phyloP scores from a whole-genome alignment of 2,888 invertebrate genomes.

The Cheilosia vernalis region DNA sequence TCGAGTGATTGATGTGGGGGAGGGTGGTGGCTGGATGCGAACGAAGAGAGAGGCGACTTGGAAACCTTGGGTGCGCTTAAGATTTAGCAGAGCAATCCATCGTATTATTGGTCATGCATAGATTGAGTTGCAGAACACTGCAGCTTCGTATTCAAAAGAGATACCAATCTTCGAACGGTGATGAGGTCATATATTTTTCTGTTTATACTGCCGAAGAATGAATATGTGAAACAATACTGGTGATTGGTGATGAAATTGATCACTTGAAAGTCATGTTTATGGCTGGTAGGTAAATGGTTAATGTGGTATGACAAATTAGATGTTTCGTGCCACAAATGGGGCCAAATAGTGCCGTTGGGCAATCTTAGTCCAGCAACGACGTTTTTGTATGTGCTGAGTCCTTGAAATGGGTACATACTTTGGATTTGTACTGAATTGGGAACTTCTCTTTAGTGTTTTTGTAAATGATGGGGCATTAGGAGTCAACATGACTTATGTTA shows the following conservation, averaged over 20 bases:
- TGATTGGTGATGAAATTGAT: slow-evolving; percentile 15
- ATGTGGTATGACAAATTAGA: background rate
- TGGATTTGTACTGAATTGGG: too few relatives aligned
- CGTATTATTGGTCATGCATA: slow-evolving; percentile 61
- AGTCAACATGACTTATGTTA: too few relatives aligned
- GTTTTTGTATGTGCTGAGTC: too few relatives aligned
- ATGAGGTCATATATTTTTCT: slow-evolving; percentile 56
- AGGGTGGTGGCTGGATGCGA: slow-evolving; percentile 53
- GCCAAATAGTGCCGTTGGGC: too few relatives aligned
- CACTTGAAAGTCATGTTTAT: slow-evolving; percentile 15
- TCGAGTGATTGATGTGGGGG: slow-evolving; percentile 2
- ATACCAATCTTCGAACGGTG: slow-evolving; percentile 59
- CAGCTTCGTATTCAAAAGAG: slow-evolving; percentile 17
- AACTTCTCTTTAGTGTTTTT: too few relatives aligned
- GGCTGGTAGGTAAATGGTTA: background rate
- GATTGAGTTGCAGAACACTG: slow-evolving; percentile 54
- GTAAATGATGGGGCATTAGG: too few relatives aligned
- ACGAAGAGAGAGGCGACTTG: slow-evolving; percentile 50
- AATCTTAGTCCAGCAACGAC: too few relatives aligned
- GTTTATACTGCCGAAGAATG: slow-evolving; percentile 5
- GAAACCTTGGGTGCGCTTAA: slow-evolving; percentile 53
- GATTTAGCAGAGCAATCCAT: slow-evolving; percentile 58
- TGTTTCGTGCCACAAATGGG: too few relatives aligned
- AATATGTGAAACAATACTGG: background rate
- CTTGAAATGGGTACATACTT: too few relatives aligned